Base-by-base conservation (phyloP, 2,888 invertebrate species). In the Altica lythri region DNA sequence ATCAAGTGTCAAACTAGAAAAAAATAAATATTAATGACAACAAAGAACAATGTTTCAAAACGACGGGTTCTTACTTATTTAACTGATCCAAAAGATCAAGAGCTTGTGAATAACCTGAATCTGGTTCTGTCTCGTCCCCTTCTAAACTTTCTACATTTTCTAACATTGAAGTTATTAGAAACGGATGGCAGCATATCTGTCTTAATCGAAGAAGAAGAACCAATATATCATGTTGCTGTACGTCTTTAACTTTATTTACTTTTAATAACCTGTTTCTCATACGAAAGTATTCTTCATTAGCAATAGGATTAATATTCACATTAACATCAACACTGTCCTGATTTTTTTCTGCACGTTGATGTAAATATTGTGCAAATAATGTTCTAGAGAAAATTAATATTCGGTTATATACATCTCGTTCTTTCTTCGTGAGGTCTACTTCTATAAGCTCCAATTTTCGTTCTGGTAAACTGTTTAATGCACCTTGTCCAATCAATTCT, bases 101-200 rank as follows among this genome's bases (percentile, higher is more conserved):
- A 60, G 82, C 81, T n/a, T n/a, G n/a, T n/a, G n/a, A n/a, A 1
- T 73, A 70, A 1, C 74, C 69, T 9, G 72, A 45, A 34, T 53
- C 53, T 2, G 12, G 12, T 10, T 9, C 35, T 6, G 43, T 30
- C 3, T 46, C 56, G 2, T 53, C 58, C 16, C 50, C 53, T 12
- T 49, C 59, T 14, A 52, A n/a, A 1, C 49, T 13, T 1, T 58
- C 46, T 22, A 44, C 42, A 32, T 40, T 8, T 13, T 43, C 16
- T 13, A 61, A 29, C 57, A 62, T 85, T 53, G 81, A 72, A 66
- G 83, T 82, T 64, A 95, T 90, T 10, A 97, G 81, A 0, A 88
- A 86, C 18, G 95, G 89, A 79, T 96, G 95, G 70, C 92, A 90
- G 71, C 92, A 92, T 54, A 92, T 86, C 73, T 98, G 96, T 1